Evolutionary conservation across 2,888 invertebrate genomes (phyloP).

Genomic region (Athalia rosae): DNA sequence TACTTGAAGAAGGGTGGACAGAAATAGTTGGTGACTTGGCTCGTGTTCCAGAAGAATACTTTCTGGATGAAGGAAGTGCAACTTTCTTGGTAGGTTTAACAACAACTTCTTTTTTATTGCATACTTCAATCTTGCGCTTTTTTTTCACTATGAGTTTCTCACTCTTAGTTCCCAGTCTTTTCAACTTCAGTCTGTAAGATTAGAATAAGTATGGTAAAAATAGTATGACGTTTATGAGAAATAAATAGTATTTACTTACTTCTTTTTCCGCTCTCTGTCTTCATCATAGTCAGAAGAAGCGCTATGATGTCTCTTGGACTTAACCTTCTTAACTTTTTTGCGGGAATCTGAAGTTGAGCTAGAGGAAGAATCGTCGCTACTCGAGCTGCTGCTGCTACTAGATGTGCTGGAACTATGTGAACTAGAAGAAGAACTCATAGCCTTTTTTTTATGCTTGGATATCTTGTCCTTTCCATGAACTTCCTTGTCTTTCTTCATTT

Average conservation of each 20-base stretch:
- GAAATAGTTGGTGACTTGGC: conserved; percentile 59
- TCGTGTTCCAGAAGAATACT: conserved; percentile 54
- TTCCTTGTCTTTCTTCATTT: conserved; percentile 85
- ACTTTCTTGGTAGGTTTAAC: conserved; percentile 52
- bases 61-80: conserved; percentile 51
- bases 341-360: conserved; percentile 79
- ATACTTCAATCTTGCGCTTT: conserved; percentile 66
- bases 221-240: conserved; percentile 11
- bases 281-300: conserved; percentile 81
- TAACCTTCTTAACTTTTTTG: conserved; percentile 73
- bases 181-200: conserved; percentile 64
- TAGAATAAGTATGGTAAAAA: conserved; percentile 22
- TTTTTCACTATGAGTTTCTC: conserved; percentile 66
- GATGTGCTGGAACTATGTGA: conserved; percentile 80
- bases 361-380: conserved; percentile 79
- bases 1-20: conserved; percentile 56
- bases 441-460: conserved; percentile 79
- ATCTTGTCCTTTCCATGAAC: conserved; percentile 79
- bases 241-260: conserved; percentile 54
- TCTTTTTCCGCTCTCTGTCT: conserved; percentile 75
- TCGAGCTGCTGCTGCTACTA: conserved; percentile 77
- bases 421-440: conserved; percentile 82
- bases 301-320: conserved; percentile 78
- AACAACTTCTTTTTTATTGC: conserved; percentile 47
- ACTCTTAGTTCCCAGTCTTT: conserved; percentile 65